A percentile compares a stretch with the other conserved stretches of the same genome.
These are phyloP conservation scores for Phasianus colchicus DNA, from an alignment of 2,113 vertebrate genomes.

Conservation along the genomic window DNA sequence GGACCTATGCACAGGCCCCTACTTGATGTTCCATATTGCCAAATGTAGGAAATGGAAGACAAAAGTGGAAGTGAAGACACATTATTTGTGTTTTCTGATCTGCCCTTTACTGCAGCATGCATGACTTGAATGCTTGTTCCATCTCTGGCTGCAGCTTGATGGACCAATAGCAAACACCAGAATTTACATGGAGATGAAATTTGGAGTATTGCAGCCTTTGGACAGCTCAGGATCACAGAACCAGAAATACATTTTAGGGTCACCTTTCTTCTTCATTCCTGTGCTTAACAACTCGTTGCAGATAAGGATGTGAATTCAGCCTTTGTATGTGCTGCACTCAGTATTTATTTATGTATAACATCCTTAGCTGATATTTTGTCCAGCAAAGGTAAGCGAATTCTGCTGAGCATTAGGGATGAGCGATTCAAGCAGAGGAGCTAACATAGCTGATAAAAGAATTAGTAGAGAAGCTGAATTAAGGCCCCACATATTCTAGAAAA, in stretches of 20 bases:
- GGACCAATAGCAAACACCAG: not conserved
- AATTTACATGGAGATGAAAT: not conserved
- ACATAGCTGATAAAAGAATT: conserved; percentile 29
- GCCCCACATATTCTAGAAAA: not conserved
- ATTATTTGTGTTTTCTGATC: not conserved
- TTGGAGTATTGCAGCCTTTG: not conserved
- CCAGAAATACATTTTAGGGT: not conserved
- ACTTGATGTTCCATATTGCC: not conserved
- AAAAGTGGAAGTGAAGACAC: not conserved
- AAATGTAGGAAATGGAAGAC: not conserved
- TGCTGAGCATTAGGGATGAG: not conserved
- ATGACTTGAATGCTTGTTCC: not conserved
- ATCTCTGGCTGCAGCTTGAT: not conserved
- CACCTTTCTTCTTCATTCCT: not conserved
- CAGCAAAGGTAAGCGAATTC: not conserved
- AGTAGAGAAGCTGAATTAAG: conserved; percentile 25
- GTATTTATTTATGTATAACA: not conserved
- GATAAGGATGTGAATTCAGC: not conserved
- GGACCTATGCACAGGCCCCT: not conserved
- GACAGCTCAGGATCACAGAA: not conserved
- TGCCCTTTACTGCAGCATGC: not conserved
- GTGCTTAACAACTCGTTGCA: not conserved
- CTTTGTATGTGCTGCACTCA: not conserved
- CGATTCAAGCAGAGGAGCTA: not conserved
- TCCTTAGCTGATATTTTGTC: conserved; percentile 3